Base-by-base conservation (phyloP, 2,797 vertebrate genomes). In the Propithecus deckenii region DNA sequence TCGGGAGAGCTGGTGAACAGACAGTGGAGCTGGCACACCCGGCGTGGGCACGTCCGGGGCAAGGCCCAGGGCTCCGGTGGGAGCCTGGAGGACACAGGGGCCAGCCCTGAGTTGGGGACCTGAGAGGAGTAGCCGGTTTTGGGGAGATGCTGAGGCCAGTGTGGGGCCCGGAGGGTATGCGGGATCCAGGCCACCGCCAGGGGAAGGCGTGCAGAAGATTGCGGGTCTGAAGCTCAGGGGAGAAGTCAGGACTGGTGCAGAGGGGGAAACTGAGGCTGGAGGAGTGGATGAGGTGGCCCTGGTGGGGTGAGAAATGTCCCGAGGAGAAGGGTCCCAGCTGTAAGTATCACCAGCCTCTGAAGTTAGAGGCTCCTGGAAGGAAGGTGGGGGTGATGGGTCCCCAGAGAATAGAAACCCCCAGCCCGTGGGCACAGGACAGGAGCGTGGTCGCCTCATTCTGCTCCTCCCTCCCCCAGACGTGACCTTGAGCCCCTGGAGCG, bases 401-500 rank as follows among this genome's bases (percentile, higher is more conserved):
- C 20, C 55, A 43, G n/a, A 78, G 20, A 74, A 38, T 15, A 0
- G 32, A 55, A 63, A 10, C 35, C 14, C 12, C 74, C 7, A n/a
- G 50, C 69, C 23, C 28, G 17, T 5, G 32, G 43, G 35, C 75
- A 23, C 0, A 78, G 78, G 43, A 30, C 75, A 25, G 35, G 50
- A 17, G 52, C 46, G 13, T 30, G 20, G 22, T 14, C 32, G 72
- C 20, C 46, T 91, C 41, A 76, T 32, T 41, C 86, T 72, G 7
- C 78, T 89, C n/a, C 83, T 86, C 38, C 59, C 67, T 28, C 46
- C 43, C 52, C 52, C 48, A 99, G 99, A 99, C 89, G 98, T 99
- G 91, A 98, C 98, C 4, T 98, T 99, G 96, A 99, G 99, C 28
- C 99, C 99, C 50, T 99, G 99, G 99, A 99, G 98, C 52, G 99